A percentile compares a stretch with the other conserved stretches of the same genome.
phyloP scores from a whole-genome alignment of 2,888 invertebrate species.

The Hypomecis atomaria region DNA sequence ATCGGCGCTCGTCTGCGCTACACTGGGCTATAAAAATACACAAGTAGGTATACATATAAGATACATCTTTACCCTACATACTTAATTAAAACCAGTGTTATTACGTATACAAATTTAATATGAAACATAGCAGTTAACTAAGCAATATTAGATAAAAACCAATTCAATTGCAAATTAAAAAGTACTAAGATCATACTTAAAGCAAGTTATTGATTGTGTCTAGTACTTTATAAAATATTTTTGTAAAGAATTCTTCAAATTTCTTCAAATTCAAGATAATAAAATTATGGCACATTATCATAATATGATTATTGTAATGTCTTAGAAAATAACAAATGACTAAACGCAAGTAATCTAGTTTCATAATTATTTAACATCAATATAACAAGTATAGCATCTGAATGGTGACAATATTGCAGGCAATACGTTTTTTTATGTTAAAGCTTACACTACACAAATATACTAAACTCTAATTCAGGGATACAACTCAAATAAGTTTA shows the following conservation, averaged over 20 bases:
- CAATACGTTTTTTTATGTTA: conserved; percentile 8
- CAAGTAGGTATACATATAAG: background rate
- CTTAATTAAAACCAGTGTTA: conserved; percentile 2
- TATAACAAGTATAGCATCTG: conserved; percentile 6
- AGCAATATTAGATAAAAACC: background rate
- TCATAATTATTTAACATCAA: conserved; percentile 5
- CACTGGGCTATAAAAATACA: conserved; percentile 7
- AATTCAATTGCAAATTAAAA: conserved; percentile 1
- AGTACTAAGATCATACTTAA: background rate
- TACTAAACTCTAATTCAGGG: conserved; percentile 28
- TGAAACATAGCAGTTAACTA: conserved; percentile 1
- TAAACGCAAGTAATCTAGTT: conserved; percentile 2
- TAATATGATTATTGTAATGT: background rate
- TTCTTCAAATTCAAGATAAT: too few species aligned
- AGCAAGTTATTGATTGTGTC: background rate
- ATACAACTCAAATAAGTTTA: conserved; percentile 6
- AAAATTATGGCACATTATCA: conserved; percentile 3
- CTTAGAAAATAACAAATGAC: conserved; percentile 1
- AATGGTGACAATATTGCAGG: background rate
- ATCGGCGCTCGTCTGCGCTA: background rate
- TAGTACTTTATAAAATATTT: background rate
- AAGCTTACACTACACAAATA: conserved; percentile 23
- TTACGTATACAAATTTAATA: conserved; percentile 8
- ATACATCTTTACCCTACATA: conserved; percentile 3
- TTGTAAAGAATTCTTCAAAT: too few species aligned